Evolutionary conservation across 2,888 invertebrate genomes (phyloP), one percentile per base, ranked within the genome.

Genomic region (Machimus rusticus): DNA sequence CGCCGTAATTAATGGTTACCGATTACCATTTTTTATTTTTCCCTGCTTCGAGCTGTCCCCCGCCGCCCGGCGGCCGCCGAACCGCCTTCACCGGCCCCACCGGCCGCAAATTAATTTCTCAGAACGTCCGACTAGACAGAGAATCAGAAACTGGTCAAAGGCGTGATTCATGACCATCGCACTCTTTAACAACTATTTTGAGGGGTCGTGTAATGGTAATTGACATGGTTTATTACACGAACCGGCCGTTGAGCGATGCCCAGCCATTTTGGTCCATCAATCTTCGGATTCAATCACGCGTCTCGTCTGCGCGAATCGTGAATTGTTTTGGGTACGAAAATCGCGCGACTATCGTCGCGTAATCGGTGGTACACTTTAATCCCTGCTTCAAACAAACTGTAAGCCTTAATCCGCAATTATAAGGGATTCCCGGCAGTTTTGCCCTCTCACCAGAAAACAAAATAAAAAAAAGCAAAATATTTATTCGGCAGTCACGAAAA

Each of bases 1-100:
- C 77, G 77, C 28, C 23, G 86, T 86, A 86, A 86, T 86, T 86
- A 86, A 86, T 86, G 86, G 86, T 86, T 86, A 86, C 86, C 86
- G 86, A 86, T 86, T 86, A 86, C 86, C 86, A 86, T 86, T 86
- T 86, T 86, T 86, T 86, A 86, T 77, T 86, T 74, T 46, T 77
- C 23, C 77, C 34, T 76, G 31, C 51, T 86, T 85, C 28, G 23
- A 55, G 74, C 28, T 51, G 12, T 28, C 46, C 74, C 37, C 57
- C 28, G 43, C 19, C 74, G 12, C 23, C 12, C 28, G 19, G 12
- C 28, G 19, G 12, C 12, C 23, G 66, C 4, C 12, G 19, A 12
- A 23, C 66, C 66, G 28, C 23, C 66, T 28, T 12, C 66, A 28
- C 0, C 23, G 57, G 51, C 51, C 1, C 51, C 51, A n/a, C 43